Percentiles rank a stretch among this genome's conserved stretches.
Conservation (phyloP, 2,888 invertebrate species). For the Bedellia somnulentella region DNA sequence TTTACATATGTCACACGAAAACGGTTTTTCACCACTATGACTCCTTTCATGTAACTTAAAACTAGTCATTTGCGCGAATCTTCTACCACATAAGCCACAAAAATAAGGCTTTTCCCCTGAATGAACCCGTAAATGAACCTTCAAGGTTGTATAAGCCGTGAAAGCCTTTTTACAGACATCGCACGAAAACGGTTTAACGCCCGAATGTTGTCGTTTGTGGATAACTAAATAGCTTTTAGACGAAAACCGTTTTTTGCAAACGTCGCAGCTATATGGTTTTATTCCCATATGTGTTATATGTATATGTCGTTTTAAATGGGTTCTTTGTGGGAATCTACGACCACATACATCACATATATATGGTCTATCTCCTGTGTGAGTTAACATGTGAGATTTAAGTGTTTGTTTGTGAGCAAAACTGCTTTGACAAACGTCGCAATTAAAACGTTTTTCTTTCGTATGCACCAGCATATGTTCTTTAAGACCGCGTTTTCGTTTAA, state of each 20-base stretch:
- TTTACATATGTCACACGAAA: conserved; percentile 32
- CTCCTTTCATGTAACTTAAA: conserved; percentile 41
- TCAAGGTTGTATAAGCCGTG: conserved; percentile 39
- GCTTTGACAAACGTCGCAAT: conserved; percentile 29
- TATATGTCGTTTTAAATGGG: conserved; percentile 41
- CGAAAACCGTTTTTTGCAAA: conserved; percentile 40
- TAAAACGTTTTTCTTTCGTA: conserved; percentile 31
- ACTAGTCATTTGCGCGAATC: conserved; percentile 44
- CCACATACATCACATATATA: conserved; percentile 45
- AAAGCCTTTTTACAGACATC: conserved; percentile 42
- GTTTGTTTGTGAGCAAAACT: conserved; percentile 33
- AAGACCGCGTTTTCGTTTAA: conserved; percentile 33
- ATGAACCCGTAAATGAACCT: conserved; percentile 44
- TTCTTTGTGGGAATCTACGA: conserved; percentile 31
- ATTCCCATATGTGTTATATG: conserved; percentile 37
- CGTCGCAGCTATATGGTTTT: conserved; percentile 30
- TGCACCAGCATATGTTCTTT: conserved; percentile 44
- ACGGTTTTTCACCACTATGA: conserved; percentile 41
- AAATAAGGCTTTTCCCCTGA: conserved; percentile 40
- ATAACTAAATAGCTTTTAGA: conserved; percentile 42
- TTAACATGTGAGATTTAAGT: conserved; percentile 37
- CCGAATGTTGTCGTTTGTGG: conserved; percentile 40
- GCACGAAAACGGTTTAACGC: conserved; percentile 34
- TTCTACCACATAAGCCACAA: conserved; percentile 32
- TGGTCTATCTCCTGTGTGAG: conserved; percentile 39